Evolutionary conservation across 2,113 vertebrate species (phyloP), one percentile per base, ranked within the genome.

Genomic region (Microcebus ravelobensis): DNA sequence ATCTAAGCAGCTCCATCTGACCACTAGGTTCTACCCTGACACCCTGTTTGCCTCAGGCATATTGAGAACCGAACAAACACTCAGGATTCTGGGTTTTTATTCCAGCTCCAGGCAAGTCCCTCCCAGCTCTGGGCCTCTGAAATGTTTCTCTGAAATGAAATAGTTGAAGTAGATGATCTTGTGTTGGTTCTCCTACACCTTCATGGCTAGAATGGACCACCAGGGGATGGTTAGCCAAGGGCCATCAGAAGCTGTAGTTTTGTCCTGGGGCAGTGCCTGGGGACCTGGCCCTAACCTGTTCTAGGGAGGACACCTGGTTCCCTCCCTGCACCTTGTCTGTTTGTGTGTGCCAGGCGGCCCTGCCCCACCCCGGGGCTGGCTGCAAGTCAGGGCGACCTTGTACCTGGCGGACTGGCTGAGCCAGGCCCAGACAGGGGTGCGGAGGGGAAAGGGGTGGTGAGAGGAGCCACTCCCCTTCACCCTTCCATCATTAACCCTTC

Each of bases 321-420:
- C 91, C 82, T 95, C 97, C 73, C 92, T 84, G n/a, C 15, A 17
- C 94, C 80, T 86, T 71, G 65, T 94, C 85, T 97, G 83, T 96
- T 92, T 96, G 50, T 79, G 71, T 96, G 94, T 97, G 98, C 95
- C 97, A 97, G 96, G 92, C 29, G 2, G 94, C 91, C 93, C 71
- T 97, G 94, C 98, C 96, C 98, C 96, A 95, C 98, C 98, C 96
- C 89, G 86, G 94, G 97, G 93, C 97, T 96, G 97, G 94, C 97
- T 95, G 93, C 97, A 97, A 96, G 97, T 97, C 97, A 96, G 97
- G 97, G 87, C 97, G 90, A 97, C 97, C 97, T 97, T 96, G 97
- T 97, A 97, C 97, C 95, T 86, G 97, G 97, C 97, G 89, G 90
- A 98, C 97, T 95, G 93, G 97, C 96, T 97, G 91, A 93, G 97